These are phyloP conservation scores for Clunio marinus DNA, from an alignment of 2,888 invertebrate species.

Conservation along the genomic window DNA sequence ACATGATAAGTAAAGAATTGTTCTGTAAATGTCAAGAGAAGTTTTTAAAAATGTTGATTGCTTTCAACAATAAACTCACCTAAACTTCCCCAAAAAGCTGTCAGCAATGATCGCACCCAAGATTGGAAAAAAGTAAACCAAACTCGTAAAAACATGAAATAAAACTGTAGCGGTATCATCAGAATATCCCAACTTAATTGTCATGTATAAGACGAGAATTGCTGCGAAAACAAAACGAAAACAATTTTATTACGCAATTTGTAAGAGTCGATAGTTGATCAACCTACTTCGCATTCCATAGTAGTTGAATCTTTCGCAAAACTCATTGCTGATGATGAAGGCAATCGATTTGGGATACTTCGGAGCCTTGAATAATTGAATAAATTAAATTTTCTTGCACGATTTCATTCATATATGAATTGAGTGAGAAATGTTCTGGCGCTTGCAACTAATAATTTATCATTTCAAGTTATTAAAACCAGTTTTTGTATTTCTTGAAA, in stretches of 20 bases:
- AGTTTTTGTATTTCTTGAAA: no score
- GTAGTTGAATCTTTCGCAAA: conserved; percentile 79
- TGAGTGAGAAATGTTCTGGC: no score
- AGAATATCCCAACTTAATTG: conserved; percentile 66
- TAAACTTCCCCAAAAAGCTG: conserved; percentile 85
- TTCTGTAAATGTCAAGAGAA: conserved; percentile 15
- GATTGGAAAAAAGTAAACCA: conserved; percentile 85
- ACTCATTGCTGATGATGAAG: conserved; percentile 88
- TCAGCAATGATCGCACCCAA: conserved; percentile 93
- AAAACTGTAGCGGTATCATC: conserved; percentile 76
- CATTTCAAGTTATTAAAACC: no score
- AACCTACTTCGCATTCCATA: conserved; percentile 39
- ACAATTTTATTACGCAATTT: neutral
- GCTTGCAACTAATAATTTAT: no score
- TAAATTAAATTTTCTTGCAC: no score
- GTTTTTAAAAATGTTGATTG: neutral
- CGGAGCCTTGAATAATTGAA: no score
- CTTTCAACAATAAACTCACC: neutral
- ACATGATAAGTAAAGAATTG: conserved; percentile 68
- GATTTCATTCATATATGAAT: no score
- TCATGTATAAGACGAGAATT: conserved; percentile 85
- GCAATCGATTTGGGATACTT: conserved; percentile 58
- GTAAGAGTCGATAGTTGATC: neutral
- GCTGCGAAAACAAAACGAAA: conserved; percentile 59
- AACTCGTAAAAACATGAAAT: conserved; percentile 84